Base-by-base conservation (phyloP, 1,140 invertebrate genomes). In the Steinernema khuongi region DNA sequence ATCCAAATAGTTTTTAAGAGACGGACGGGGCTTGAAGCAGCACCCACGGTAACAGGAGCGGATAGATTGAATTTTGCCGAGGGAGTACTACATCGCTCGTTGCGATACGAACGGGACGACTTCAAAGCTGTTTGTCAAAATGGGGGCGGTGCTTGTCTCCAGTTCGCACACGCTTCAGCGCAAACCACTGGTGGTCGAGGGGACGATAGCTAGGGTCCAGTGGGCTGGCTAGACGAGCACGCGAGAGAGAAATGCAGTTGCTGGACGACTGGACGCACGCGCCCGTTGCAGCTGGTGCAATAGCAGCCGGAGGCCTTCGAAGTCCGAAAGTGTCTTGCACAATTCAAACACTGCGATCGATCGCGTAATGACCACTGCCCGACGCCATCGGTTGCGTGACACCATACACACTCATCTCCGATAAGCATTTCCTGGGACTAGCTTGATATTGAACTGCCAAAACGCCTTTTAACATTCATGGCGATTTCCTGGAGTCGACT, bases 121-220 rank as follows among this genome's bases (percentile, higher is more conserved):
- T 60, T 60, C 50, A 60, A 60, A 60, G 50, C 50, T 60, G 50
- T 60, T 60, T 60, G 50, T 26, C 50, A 17, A 41, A 41, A 11
- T 26, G 19, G 26, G 50, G 50, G 50, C 11, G 11, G 50, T 14
- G 50, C 4, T 26, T 26, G 50, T 60, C 50, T 7, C 50, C 50
- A 60, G 11, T 60, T 22, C 50, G 50, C 50, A 60, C 50, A 60
- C 50, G 50, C 50, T 60, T 60, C 50, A 60, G 26, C 26, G 50
- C 50, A 60, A 60, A 60, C 50, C 50, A 60, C 4, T 22, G 22
- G 50, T 22, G 50, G n/a, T 7, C n/a, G 36, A 41, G n/a, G 7
- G n/a, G 36, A n/a, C n/a, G n/a, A 41, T 7, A 41, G 36, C 36
- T 41, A 41, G 50, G 14, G 7, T 11, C 7, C 50, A 60, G 50